Conservation (phyloP, 2,888 invertebrate genomes). For the Caenorhabditis imperialis region DNA sequence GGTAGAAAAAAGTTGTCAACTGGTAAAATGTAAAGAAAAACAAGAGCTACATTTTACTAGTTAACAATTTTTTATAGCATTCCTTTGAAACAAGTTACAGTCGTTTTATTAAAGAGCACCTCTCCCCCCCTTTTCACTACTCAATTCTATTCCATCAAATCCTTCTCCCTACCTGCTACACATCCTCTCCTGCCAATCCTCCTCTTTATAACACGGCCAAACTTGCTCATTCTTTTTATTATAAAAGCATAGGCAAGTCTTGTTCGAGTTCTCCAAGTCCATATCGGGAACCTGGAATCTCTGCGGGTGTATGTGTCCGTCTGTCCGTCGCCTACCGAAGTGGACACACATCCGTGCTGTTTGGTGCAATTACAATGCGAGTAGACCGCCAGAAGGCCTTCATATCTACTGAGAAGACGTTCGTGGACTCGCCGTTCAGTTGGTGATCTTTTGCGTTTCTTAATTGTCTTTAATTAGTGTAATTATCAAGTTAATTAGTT, state of each 20-base stretch:
- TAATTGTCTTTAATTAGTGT: no score
- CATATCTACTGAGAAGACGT: slow-evolving; percentile 67
- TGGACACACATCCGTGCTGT: slow-evolving; percentile 45
- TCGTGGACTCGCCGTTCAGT: slow-evolving; percentile 65
- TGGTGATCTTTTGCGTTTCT: slow-evolving; percentile 55
- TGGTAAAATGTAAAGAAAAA: no score
- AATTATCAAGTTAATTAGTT: no score
- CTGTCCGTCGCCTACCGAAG: slow-evolving; percentile 5
- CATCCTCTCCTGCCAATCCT: slow-evolving; percentile 69
- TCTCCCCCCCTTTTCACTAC: no score
- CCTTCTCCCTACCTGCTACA: slow-evolving; percentile 54
- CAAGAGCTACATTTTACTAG: no score
- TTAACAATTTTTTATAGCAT: no score
- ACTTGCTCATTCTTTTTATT: slow-evolving; percentile 75
- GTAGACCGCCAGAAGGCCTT: slow-evolving; percentile 74
- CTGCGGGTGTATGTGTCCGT: background rate
- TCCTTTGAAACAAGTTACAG: no score
- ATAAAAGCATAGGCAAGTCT: slow-evolving; percentile 74
- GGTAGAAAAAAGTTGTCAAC: no score
- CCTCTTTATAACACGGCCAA: slow-evolving; percentile 73
- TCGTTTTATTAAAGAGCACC: no score
- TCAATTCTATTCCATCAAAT: no score
- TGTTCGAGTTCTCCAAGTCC: slow-evolving; percentile 52
- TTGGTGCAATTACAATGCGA: slow-evolving; percentile 67
- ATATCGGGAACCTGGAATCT: slow-evolving; percentile 31